A percentile compares a stretch with the other conserved stretches of the same genome.
Evolutionary conservation across 2,797 vertebrate species (phyloP).

Genomic region (Microhierax caerulescens): DNA sequence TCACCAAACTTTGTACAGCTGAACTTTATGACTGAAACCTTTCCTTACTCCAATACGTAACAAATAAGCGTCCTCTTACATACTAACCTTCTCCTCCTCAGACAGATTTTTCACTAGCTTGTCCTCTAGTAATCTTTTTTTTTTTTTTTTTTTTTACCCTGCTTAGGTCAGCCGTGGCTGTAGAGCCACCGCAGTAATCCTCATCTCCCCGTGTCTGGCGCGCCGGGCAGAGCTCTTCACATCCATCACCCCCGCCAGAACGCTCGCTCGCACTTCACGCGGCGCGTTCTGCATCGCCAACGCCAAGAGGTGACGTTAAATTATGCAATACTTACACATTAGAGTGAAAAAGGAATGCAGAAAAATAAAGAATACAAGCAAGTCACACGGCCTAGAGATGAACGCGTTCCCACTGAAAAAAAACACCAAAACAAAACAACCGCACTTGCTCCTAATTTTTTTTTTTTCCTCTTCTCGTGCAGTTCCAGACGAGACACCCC

Average conservation of each 20-base stretch:
- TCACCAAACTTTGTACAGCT: neutral
- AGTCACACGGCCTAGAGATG: neutral
- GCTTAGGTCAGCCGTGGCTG: slow-evolving; percentile 17
- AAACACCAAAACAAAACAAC: neutral
- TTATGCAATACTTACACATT: neutral
- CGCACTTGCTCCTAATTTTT: neutral
- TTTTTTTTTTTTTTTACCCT: neutral
- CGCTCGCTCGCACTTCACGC: neutral
- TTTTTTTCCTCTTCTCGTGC: too few relatives aligned
- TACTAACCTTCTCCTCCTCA: neutral
- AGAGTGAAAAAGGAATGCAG: accelerated
- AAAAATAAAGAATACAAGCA: neutral
- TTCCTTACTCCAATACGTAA: neutral
- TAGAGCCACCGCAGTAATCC: neutral
- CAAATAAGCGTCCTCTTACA: neutral
- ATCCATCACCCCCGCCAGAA: neutral
- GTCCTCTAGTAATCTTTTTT: neutral
- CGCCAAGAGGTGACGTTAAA: neutral
- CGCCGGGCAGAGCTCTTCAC: neutral
- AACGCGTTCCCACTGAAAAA: neutral
- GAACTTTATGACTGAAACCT: neutral
- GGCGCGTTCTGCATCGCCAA: neutral
- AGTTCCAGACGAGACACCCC: neutral
- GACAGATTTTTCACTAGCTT: neutral
- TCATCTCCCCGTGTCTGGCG: accelerated